Evolutionary conservation across 2,888 invertebrate genomes (phyloP).

Genomic region (Acanthacorydalis orientalis): DNA sequence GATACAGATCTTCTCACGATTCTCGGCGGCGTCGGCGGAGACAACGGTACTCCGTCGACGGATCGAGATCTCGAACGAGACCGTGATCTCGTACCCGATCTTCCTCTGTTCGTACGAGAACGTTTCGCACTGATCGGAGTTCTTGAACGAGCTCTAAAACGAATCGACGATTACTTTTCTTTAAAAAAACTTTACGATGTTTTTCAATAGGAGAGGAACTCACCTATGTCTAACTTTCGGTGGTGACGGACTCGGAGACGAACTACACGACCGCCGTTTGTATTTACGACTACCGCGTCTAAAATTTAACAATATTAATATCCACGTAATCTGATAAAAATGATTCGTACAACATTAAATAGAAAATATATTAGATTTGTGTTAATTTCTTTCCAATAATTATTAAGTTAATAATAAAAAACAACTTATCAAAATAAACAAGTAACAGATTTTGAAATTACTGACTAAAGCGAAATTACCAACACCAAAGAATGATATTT

Average conservation of each 20-base stretch:
- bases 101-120: not conserved
- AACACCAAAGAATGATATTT: no score
- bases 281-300: conserved; percentile 7
- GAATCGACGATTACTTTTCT: not conserved
- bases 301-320: conserved; percentile 1
- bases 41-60: not conserved
- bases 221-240: conserved; percentile 5
- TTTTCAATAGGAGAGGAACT: not conserved
- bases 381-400: no score
- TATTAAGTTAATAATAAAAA: no score
- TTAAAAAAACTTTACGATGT: no score
- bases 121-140: not conserved
- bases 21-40: conserved; percentile 3
- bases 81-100: not conserved
- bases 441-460: no score
- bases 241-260: conserved; percentile 5
- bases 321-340: not conserved
- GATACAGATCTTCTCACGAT: not conserved
- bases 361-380: no score
- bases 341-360: no score
- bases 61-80: conserved; percentile 3
- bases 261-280: conserved; percentile 5
- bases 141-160: not conserved
- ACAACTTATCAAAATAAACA: no score
- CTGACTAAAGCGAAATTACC: no score